Conservation (phyloP, 1,140 invertebrate genomes). For the Philaenus spumarius region DNA sequence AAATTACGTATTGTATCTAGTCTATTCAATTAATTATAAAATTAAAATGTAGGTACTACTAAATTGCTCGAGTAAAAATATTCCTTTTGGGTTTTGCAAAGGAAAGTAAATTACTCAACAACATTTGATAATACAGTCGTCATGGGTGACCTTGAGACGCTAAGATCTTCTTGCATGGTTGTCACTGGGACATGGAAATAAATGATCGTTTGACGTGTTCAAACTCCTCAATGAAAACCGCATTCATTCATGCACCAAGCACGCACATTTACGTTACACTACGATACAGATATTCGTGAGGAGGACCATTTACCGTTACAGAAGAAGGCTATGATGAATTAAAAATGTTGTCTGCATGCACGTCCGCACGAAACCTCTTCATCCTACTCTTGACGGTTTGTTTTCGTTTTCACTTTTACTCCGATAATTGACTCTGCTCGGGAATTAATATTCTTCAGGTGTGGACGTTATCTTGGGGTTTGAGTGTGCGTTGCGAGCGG, state of each 20-base stretch:
- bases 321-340: not conserved
- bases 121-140: not conserved
- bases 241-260: conserved; percentile 1
- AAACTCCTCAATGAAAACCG: not conserved
- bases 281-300: conserved; percentile 1
- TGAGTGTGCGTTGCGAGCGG: not conserved
- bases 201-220: not conserved
- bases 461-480: not conserved
- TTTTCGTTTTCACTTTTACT: not conserved
- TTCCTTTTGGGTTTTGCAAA: no score
- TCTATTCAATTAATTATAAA: not conserved
- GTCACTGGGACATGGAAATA: not conserved
- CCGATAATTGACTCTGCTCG: not conserved
- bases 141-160: not conserved
- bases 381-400: not conserved
- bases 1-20: not conserved
- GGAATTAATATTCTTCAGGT: not conserved
- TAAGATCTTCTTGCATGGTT: not conserved
- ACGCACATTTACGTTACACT: conserved; percentile 2
- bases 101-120: no score
- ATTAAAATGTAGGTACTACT: not conserved
- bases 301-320: conserved; percentile 5
- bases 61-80: no score
- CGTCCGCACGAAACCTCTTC: not conserved
- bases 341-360: conserved; percentile 1